Conservation (phyloP, 2,888 invertebrate genomes). For the Daptonema setosum region DNA sequence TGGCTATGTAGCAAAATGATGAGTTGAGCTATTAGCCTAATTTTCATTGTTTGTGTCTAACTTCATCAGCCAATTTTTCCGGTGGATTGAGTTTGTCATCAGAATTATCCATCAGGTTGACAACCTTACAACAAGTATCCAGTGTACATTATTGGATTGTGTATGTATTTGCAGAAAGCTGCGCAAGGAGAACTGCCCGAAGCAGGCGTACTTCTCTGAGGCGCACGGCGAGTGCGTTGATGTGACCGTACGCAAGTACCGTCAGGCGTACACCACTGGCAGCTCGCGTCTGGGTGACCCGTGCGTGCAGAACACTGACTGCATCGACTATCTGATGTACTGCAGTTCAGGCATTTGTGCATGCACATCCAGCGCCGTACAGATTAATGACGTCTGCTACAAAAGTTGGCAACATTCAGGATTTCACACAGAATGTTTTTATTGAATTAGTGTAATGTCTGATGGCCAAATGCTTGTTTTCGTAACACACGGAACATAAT, state of each 20-base stretch:
- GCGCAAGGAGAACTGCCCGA: background rate
- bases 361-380: slow-evolving; percentile 10
- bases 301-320: slow-evolving; percentile 26
- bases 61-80: too few relatives aligned
- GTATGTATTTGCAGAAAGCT: background rate
- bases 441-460: too few relatives aligned
- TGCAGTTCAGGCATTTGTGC: slow-evolving; percentile 25
- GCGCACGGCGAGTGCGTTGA: background rate
- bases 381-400: background rate
- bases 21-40: too few relatives aligned
- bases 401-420: background rate
- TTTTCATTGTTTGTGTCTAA: too few relatives aligned
- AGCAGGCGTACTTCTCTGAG: background rate
- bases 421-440: too few relatives aligned
- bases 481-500: too few relatives aligned
- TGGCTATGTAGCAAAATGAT: too few relatives aligned
- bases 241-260: background rate
- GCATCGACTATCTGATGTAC: slow-evolving; percentile 18
- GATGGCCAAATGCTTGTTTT: too few relatives aligned
- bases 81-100: too few relatives aligned
- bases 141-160: background rate
- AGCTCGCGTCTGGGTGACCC: slow-evolving; percentile 20
- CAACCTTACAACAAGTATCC: too few relatives aligned
- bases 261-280: background rate
- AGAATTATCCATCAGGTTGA: too few relatives aligned